Conservation (phyloP, 1,140 invertebrate species). For the Drosophila baimaii region DNA sequence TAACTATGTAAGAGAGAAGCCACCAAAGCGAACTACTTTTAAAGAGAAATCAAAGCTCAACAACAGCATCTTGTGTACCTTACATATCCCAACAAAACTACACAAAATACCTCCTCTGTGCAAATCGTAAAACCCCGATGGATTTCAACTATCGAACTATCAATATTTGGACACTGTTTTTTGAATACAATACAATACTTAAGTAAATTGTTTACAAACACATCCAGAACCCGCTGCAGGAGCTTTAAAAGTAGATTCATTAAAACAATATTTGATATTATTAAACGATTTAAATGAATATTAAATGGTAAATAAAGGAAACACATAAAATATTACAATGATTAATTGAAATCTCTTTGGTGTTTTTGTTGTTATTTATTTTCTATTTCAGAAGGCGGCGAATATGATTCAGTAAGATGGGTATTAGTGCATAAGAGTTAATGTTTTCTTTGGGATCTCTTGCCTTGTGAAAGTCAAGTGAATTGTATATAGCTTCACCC, state of each 20-base stretch:
- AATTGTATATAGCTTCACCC: too few relatives aligned
- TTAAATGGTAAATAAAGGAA: constrained; percentile 33
- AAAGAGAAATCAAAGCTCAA: constrained; percentile 33
- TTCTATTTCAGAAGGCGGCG: neutral
- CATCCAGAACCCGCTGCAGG: constrained; percentile 16
- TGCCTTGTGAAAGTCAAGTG: too few relatives aligned
- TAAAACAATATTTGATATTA: constrained; percentile 52
- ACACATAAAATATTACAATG: constrained; percentile 26
- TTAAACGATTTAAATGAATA: constrained; percentile 19
- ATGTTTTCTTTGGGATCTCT: too few relatives aligned
- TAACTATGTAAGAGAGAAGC: constrained; percentile 47
- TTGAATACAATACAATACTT: constrained; percentile 32
- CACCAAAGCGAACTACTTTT: constrained; percentile 36
- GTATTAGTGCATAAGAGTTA: too few relatives aligned
- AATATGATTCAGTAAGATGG: too few relatives aligned
- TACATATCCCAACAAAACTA: constrained; percentile 64
- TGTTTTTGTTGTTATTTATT: neutral
- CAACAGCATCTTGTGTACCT: constrained; percentile 26
- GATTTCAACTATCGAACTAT: constrained; percentile 36
- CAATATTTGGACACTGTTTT: constrained; percentile 16
- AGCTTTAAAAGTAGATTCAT: constrained; percentile 31
- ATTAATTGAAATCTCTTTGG: neutral
- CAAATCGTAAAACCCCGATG: constrained; percentile 13
- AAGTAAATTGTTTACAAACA: constrained; percentile 9
- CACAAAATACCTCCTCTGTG: constrained; percentile 66